phyloP scores from a whole-genome alignment of 2,113 vertebrate species.

The Menidia beryllina region DNA sequence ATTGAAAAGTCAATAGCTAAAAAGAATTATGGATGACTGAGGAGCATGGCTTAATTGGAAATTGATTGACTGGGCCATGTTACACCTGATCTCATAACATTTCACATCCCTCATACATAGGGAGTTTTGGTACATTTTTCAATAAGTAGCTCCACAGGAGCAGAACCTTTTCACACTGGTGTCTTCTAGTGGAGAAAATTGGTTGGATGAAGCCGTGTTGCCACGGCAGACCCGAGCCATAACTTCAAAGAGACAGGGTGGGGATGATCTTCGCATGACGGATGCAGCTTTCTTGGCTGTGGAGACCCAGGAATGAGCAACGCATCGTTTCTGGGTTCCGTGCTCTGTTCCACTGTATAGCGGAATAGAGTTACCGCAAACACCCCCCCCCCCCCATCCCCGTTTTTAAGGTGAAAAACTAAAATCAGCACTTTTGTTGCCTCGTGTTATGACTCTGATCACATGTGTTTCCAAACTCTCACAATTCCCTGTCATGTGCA shows the following conservation, averaged over 20 bases:
- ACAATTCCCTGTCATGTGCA: background rate
- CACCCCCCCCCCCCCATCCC: background rate
- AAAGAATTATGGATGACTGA: constrained; percentile 63
- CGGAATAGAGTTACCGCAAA: constrained; percentile 32
- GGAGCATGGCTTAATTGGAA: constrained; percentile 66
- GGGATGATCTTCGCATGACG: constrained; percentile 76
- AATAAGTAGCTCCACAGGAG: constrained; percentile 24
- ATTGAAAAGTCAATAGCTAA: constrained; percentile 63
- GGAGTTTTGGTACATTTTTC: constrained; percentile 54
- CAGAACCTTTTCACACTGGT: constrained; percentile 29
- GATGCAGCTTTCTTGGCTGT: constrained; percentile 71
- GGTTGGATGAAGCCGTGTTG: constrained; percentile 59
- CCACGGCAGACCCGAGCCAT: constrained; percentile 63
- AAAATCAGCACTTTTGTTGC: constrained; percentile 4
- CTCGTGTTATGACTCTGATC: constrained; percentile 10
- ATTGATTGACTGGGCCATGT: constrained; percentile 71
- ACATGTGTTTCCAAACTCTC: background rate
- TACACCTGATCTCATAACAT: constrained; percentile 69
- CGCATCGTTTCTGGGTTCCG: constrained; percentile 41
- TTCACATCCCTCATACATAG: constrained; percentile 48
- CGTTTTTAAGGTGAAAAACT: background rate
- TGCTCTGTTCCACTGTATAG: constrained; percentile 36
- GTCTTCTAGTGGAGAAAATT: constrained; percentile 44
- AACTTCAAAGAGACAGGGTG: constrained; percentile 77
- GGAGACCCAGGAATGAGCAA: constrained; percentile 31